Evolutionary conservation across 2,113 vertebrate genomes (phyloP), one percentile per base, ranked within the genome.

Genomic region (Pionites leucogaster): DNA sequence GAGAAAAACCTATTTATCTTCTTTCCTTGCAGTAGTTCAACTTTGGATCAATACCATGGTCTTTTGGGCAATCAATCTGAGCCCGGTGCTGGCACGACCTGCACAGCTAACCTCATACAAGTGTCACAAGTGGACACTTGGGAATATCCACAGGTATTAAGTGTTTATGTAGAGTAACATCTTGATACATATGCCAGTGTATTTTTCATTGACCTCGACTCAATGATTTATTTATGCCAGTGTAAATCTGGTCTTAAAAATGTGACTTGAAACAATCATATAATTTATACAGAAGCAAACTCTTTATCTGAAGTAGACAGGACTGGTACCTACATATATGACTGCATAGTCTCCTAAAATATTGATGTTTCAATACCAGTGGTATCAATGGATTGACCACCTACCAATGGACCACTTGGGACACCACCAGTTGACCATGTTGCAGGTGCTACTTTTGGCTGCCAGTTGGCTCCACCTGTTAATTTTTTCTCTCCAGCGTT

Each of bases 391-490:
- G 35, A 91, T 63, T 9, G 57, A 81, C 37, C 67, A 97, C 98
- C 24, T 98, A 99, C 99, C 99, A 99, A 93, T 79, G 98, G 98
- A 78, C 98, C 97, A 75, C 98, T 98, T 39, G 98, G 96, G 50
- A 98, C 97, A 68, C 97, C 98, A 25, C 98, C 97, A 60, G 98
- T 97, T 25, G 98, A 98, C 99, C 99, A 99, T 50, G 98, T 99
- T 67, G 99, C 98, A 17, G 99, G 99, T 57, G 99, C 99, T 55
- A 99, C 99, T 95, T 99, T 98, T 8, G 99, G 99, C 90, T 98
- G 99, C 99, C 99, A 99, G 97, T 99, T 99, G 18, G 99, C 99
- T 35, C 99, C 99, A 95, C 99, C 99, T 35, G 99, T 99, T 88
- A 99, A 96, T 92, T 99, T 99, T 74, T 98, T 99, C 97, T 99